Base-by-base conservation (phyloP, 2,797 vertebrate species). In the Oreonectes daqikongensis region DNA sequence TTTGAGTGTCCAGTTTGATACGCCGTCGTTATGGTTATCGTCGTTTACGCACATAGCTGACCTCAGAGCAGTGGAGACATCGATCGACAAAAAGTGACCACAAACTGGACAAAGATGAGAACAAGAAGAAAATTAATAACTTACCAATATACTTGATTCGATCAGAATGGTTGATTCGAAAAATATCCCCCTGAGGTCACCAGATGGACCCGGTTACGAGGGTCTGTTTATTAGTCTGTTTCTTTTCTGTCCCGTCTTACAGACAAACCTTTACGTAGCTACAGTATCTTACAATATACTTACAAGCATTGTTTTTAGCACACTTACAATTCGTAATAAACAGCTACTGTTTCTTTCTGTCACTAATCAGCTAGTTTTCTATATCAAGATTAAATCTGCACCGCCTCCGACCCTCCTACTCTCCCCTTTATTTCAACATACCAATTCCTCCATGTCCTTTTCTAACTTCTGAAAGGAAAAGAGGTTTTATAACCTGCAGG, bases 401-500 rank as follows among this genome's bases (percentile, higher is more conserved):
- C 52, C 40, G 12, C 11, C 71, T 42, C 73, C 20, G 28, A 14
- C 20, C 11, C 15, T 57, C 76, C 55, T n/a, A n/a, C n/a, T 38
- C 44, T 57, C 22, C 28, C 32, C 42, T 5, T 18, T 42, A 32
- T 55, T 52, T 65, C 66, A 66, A 65, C 48, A 53, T 8, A 0
- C 32, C 38, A 22, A 46, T 72, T 72, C 61, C 9, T 66, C 9
- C 26, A 28, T 55, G 66, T 79, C 14, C 69, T 78, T 17, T 22
- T 46, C 53, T 53, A 80, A 9, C n/a, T n/a, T n/a, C n/a, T 75
- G 22, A 69, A 78, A 78, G 20, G 52, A 73, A 72, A 76, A 75
- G 17, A 38, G 20, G 38, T 73, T 10, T 63, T 35, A 65, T 53
- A 63, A 42, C 66, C 46, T 70, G 69, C 90, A 89, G 38, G 89